These are phyloP conservation scores for Ennomos fuscantarius DNA, from an alignment of 2,888 invertebrate species.

Conservation along the genomic window DNA sequence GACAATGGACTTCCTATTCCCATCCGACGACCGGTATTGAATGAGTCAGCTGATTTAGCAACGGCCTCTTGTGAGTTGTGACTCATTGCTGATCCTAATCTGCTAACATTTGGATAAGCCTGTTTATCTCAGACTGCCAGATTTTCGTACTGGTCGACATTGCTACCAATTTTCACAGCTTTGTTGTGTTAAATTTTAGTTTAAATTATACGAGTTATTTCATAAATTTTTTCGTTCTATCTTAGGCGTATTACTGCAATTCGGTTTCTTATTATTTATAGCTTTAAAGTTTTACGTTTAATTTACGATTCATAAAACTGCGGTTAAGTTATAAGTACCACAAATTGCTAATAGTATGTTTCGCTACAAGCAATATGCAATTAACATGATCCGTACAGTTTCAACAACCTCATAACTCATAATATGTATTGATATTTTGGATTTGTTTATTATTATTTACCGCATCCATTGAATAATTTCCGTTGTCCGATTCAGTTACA, in stretches of 20 bases:
- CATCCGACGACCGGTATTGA: constrained; percentile 54
- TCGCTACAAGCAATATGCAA: too few relatives aligned
- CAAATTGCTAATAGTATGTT: too few relatives aligned
- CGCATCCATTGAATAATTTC: constrained; percentile 8
- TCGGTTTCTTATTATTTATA: too few relatives aligned
- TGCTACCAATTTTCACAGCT: constrained; percentile 1
- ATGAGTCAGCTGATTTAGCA: constrained; percentile 82
- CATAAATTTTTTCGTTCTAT: too few relatives aligned
- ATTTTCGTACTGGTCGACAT: constrained; percentile 16
- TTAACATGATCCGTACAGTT: too few relatives aligned
- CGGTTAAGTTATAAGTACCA: too few relatives aligned
- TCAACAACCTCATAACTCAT: too few relatives aligned
- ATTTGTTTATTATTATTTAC: constrained; percentile 2
- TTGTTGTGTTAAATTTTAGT: background rate
- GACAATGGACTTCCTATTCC: constrained; percentile 77
- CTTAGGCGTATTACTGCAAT: too few relatives aligned
- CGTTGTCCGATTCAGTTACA: background rate
- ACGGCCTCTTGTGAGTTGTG: constrained; percentile 73
- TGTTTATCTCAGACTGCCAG: constrained; percentile 32
- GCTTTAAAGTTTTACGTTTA: too few relatives aligned
- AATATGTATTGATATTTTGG: background rate
- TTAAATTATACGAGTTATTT: too few relatives aligned
- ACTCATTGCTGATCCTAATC: constrained; percentile 70
- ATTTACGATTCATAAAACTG: too few relatives aligned
- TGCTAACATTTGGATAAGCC: constrained; percentile 60